These are phyloP conservation scores for Akabosia matsudoensis DNA, from an alignment of 1,140 invertebrate species.

Conservation along the genomic window DNA sequence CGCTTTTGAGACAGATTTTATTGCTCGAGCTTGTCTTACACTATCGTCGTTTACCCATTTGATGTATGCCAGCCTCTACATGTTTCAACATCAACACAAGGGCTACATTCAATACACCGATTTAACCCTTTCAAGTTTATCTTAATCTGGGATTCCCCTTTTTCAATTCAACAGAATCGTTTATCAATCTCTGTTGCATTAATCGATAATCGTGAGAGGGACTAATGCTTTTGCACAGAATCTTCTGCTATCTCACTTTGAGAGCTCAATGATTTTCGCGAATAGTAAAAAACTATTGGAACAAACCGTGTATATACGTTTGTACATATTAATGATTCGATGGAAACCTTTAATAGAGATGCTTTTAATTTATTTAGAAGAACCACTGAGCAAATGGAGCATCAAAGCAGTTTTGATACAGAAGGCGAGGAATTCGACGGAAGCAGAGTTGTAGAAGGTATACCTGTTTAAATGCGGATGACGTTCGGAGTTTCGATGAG, in stretches of 20 bases:
- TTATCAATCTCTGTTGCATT: background rate
- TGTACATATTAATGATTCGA: too few relatives aligned
- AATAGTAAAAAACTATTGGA: too few relatives aligned
- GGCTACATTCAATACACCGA: too few relatives aligned
- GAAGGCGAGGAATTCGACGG: slow-evolving; percentile 38
- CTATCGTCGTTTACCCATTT: background rate
- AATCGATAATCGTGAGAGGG: background rate
- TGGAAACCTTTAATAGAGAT: too few relatives aligned
- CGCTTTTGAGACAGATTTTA: background rate
- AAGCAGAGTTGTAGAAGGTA: slow-evolving; percentile 37
- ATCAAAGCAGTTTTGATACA: slow-evolving; percentile 34
- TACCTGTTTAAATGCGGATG: background rate
- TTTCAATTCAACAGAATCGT: background rate
- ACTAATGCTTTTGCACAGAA: too few relatives aligned
- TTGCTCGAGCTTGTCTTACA: background rate
- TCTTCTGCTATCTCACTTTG: too few relatives aligned
- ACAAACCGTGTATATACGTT: too few relatives aligned
- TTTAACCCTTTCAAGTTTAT: background rate
- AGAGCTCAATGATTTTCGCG: too few relatives aligned
- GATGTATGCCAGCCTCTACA: too few relatives aligned
- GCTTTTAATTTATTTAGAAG: slow-evolving; percentile 31
- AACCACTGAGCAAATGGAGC: slow-evolving; percentile 40
- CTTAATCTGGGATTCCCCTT: background rate
- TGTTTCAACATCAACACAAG: too few relatives aligned
- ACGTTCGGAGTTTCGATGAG: background rate